These are phyloP conservation scores for Archaeoteleia sp. DNA, from an alignment of 2,888 invertebrate genomes.

Conservation along the genomic window DNA sequence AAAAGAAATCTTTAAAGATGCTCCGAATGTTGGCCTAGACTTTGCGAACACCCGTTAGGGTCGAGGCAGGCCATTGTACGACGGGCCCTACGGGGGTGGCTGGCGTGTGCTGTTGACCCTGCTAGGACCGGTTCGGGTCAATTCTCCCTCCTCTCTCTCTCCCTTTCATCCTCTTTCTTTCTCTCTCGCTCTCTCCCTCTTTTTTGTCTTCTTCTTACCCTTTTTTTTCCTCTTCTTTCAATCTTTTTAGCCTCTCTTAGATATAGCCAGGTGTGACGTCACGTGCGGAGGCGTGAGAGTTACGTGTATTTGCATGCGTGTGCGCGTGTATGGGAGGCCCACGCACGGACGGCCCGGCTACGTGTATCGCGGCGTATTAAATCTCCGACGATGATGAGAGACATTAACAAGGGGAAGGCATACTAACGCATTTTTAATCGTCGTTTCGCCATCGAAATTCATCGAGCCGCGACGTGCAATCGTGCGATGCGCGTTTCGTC, in stretches of 20 bases:
- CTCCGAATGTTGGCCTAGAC: conserved; percentile 20
- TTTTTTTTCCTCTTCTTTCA: conserved; percentile 14
- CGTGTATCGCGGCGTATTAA: conserved; percentile 56
- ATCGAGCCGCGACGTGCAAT: conserved; percentile 4
- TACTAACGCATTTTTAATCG: conserved; percentile 26
- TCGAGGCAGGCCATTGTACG: conserved; percentile 46
- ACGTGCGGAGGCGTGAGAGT: conserved; percentile 59
- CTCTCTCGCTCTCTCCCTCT: conserved; percentile 15
- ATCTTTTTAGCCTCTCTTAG: conserved; percentile 43
- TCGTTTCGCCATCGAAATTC: conserved; percentile 10
- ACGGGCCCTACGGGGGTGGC: conserved; percentile 56
- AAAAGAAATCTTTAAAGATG: background rate
- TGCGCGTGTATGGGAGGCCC: conserved; percentile 47
- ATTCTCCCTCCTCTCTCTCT: conserved; percentile 56
- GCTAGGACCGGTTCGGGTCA: conserved; percentile 70
- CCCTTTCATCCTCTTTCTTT: conserved; percentile 47
- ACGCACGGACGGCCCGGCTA: conserved; percentile 55
- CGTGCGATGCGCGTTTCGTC: too few species aligned
- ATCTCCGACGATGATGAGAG: conserved; percentile 61
- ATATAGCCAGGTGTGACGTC: conserved; percentile 64
- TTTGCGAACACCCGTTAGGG: conserved; percentile 58
- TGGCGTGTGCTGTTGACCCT: conserved; percentile 62
- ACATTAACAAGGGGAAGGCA: conserved; percentile 35
- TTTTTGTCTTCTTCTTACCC: conserved; percentile 11
- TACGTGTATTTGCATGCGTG: conserved; percentile 34